Evolutionary conservation across 2,113 vertebrate genomes (phyloP), one percentile per base, ranked within the genome.

Genomic region (Microcebus murinus): DNA sequence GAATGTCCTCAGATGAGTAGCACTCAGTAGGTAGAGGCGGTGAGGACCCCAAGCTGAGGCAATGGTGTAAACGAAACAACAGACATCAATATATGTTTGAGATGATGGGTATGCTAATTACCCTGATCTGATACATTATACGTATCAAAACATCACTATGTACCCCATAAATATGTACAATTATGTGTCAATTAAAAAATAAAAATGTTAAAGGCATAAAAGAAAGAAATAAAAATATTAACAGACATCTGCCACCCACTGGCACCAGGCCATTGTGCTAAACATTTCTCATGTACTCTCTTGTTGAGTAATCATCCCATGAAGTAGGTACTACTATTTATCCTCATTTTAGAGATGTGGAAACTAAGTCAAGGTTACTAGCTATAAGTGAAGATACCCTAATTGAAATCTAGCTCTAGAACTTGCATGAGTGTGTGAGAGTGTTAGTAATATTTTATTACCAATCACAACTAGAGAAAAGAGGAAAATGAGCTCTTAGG

Each of bases 321-420:
- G 42, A 76, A 91, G 23, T 18, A 36, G 14, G 6, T 50, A 39
- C 21, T 59, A 34, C 42, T 61, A 3, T 70, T 70, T 73, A 71
- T 61, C 31, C n/a, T 74, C 42, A 73, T 55, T 87, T 61, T 92
- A 85, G 8, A 74, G 29, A 90, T 77, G 18, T 85, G 34, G n/a
- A 94, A 80, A 84, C 76, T 90, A 55, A 87, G 63, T 15, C 8
- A 74, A 87, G 27, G 65, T 92, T 71, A 95, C 76, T 48, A 71
- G 67, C 34, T 57, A 4, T 17, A 67, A 94, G 14, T 17, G 31
- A 73, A 92, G 55, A 87, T 74, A 86, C 21, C n/a, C 92, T 45
- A 74, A 68, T 89, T 23, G 50, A 52, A 88, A 50, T 71, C 50
- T 91, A 34, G 55, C 57, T 29, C 36, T n/a, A 91, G 45, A 90